These are phyloP conservation scores for Lepidurus arcticus DNA, from an alignment of 1,140 invertebrate genomes.

Conservation along the genomic window DNA sequence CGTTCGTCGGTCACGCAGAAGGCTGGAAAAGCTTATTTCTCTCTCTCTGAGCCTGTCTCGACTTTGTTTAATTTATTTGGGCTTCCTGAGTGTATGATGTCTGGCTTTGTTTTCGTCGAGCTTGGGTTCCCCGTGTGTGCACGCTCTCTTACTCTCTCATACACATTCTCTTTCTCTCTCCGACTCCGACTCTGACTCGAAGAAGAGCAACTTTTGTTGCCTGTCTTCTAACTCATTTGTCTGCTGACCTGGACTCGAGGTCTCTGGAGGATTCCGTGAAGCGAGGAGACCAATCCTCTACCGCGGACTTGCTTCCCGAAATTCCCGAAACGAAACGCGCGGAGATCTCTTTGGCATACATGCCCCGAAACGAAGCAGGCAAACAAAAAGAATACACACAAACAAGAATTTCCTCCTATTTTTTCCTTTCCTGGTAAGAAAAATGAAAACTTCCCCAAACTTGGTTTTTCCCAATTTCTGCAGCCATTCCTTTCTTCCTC, in stretches of 20 bases:
- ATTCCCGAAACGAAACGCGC: background rate
- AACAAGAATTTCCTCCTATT: background rate
- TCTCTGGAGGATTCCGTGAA: background rate
- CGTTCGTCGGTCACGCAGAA: background rate
- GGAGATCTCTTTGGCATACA: background rate
- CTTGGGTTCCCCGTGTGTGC: background rate
- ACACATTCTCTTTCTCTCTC: no score
- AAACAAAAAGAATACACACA: background rate
- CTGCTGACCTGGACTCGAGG: background rate
- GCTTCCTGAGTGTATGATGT: constrained; percentile 8
- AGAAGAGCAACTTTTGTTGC: background rate
- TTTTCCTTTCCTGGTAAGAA: background rate
- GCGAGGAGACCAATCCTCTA: constrained; percentile 12
- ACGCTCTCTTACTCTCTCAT: background rate
- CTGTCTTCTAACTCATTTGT: constrained; percentile 22
- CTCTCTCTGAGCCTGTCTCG: background rate
- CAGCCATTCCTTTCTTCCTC: no score
- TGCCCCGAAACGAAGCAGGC: background rate
- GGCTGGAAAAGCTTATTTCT: background rate
- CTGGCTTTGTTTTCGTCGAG: constrained; percentile 18
- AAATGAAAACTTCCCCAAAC: background rate
- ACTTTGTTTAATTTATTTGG: constrained; percentile 22
- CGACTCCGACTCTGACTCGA: background rate
- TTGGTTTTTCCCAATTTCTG: no score
- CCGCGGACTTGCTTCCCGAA: constrained; percentile 17